Percentiles rank a stretch among this genome's conserved stretches.
Evolutionary conservation across 2,797 vertebrate genomes (phyloP).

Genomic region (Sebastiscus tertius): DNA sequence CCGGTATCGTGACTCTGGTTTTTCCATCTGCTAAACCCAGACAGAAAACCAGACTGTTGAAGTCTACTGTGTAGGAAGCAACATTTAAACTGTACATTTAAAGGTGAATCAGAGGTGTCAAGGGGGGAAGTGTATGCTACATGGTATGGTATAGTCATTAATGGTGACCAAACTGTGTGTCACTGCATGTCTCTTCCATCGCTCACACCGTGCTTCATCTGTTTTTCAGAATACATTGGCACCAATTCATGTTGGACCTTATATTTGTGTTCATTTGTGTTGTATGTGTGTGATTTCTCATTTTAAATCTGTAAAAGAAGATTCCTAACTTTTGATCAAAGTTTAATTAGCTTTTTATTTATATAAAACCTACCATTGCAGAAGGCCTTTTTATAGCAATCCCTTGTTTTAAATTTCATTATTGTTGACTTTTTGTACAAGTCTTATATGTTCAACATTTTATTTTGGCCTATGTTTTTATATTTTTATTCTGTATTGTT

Average conservation of each 20-base stretch:
- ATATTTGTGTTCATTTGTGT: background rate
- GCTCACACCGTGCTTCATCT: background rate
- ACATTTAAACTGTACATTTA: background rate
- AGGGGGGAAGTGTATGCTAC: background rate
- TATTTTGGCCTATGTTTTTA: no score
- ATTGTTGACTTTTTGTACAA: no score
- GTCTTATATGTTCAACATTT: no score
- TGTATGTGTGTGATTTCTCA: background rate
- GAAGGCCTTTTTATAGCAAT: no score
- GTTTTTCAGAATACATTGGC: background rate
- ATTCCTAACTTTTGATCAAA: background rate
- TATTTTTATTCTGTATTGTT: no score
- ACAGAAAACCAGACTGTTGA: slow-evolving; percentile 28
- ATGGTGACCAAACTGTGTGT: background rate
- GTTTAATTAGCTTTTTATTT: background rate
- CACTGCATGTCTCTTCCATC: background rate
- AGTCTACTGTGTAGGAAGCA: background rate
- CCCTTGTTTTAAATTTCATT: no score
- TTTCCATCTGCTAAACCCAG: slow-evolving; percentile 45
- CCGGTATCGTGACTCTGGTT: slow-evolving; percentile 14
- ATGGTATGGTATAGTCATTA: slow-evolving; percentile 2
- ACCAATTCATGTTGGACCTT: background rate
- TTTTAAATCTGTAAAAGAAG: background rate
- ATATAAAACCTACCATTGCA: no score
- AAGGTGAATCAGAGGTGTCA: slow-evolving; percentile 8